Percentiles rank a stretch among this genome's conserved stretches.
Evolutionary conservation across 1,140 invertebrate species (phyloP).

Genomic region (Bombus haemorrhoidalis): DNA sequence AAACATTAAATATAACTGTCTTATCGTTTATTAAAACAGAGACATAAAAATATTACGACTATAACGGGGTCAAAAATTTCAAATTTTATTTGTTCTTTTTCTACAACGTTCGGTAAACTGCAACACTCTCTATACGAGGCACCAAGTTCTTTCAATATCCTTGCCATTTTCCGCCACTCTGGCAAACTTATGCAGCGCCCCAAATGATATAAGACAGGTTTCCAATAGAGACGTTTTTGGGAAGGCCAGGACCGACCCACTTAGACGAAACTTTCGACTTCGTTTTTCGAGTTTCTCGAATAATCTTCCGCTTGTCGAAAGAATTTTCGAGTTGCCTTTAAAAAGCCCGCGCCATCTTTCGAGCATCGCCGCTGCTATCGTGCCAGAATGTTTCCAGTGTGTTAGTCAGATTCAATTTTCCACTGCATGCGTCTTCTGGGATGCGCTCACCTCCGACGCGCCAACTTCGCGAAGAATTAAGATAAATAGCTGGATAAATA

Average conservation of each 20-base stretch:
- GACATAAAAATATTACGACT: background rate
- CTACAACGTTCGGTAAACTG: background rate
- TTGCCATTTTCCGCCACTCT: background rate
- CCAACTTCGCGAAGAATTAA: slow-evolving; percentile 25
- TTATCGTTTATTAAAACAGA: background rate
- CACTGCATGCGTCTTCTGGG: slow-evolving; percentile 16
- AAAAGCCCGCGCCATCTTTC: background rate
- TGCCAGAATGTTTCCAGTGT: slow-evolving; percentile 24
- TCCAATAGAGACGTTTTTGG: background rate
- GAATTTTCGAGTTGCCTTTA: slow-evolving; percentile 4
- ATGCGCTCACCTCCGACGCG: background rate
- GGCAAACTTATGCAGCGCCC: background rate
- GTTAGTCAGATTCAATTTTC: slow-evolving; percentile 56
- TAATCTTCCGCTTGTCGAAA: slow-evolving; percentile 23
- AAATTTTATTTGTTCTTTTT: too few species aligned
- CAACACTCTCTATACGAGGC: background rate
- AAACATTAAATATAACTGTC: background rate
- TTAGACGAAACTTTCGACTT: slow-evolving; percentile 19
- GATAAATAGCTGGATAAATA: slow-evolving; percentile 46
- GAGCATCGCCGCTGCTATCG: background rate
- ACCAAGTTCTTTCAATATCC: background rate
- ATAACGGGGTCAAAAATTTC: too few species aligned
- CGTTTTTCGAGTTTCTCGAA: slow-evolving; percentile 15
- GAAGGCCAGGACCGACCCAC: background rate
- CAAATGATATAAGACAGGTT: background rate